Evolutionary conservation across 1,140 invertebrate species (phyloP).

Genomic region (Neotoxoptera formosana): DNA sequence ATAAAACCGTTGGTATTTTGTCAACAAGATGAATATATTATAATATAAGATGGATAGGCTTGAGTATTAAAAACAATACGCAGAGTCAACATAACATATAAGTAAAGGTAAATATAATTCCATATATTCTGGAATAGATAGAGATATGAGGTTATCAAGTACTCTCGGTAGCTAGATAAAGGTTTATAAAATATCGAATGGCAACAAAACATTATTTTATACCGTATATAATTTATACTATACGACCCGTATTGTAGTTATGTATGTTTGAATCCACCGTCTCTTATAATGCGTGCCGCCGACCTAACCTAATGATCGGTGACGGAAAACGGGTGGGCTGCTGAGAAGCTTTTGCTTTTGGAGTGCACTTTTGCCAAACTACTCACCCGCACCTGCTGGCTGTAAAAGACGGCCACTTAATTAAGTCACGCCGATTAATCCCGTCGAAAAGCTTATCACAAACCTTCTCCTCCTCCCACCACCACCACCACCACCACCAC

Average conservation of each 20-base stretch:
- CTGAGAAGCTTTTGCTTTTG: not conserved
- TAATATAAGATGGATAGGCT: not conserved
- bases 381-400: not conserved
- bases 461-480: not conserved
- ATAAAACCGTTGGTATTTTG: not conserved
- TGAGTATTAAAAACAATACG: not conserved
- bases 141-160: not conserved
- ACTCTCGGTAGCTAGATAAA: not conserved
- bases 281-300: not conserved
- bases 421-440: conserved; percentile 48
- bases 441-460: conserved; percentile 11
- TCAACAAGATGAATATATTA: too few relatives aligned
- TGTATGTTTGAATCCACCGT: not conserved
- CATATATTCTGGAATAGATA: not conserved
- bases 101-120: not conserved
- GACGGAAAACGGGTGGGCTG: not conserved
- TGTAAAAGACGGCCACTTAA: conserved; percentile 16
- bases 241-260: not conserved
- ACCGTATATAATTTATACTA: not conserved
- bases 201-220: not conserved
- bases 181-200: not conserved
- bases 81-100: not conserved
- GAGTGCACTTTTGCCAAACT: conserved; percentile 33
- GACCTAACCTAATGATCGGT: not conserved
- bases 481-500: too few relatives aligned